phyloP scores from a whole-genome alignment of 2,797 vertebrate genomes.

The Pangasius macronema region DNA sequence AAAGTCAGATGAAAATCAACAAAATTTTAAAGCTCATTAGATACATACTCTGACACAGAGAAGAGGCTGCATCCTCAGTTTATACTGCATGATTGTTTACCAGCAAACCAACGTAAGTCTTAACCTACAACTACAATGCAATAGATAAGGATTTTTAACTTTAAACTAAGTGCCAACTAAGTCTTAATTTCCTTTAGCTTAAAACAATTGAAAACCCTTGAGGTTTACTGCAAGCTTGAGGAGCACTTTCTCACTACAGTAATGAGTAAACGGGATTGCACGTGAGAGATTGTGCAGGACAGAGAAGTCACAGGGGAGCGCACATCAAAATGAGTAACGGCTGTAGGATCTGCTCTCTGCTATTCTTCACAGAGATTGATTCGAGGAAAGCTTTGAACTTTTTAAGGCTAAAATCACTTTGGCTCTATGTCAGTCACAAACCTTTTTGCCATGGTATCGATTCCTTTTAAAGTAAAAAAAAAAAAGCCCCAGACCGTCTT shows the following conservation, averaged over 20 bases:
- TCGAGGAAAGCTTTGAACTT: background rate
- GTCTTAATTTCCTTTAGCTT: background rate
- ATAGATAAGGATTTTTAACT: slow-evolving; percentile 3
- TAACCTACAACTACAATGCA: background rate
- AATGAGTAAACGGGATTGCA: background rate
- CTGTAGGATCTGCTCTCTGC: slow-evolving; percentile 8
- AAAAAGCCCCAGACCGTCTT: background rate
- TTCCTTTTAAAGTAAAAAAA: background rate
- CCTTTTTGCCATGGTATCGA: background rate
- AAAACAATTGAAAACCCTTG: background rate
- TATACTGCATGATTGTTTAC: background rate
- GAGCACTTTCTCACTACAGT: background rate
- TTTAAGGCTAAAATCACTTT: background rate
- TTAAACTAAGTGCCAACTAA: background rate
- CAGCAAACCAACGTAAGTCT: background rate
- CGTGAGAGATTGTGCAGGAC: slow-evolving; percentile 11
- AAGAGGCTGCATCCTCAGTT: background rate
- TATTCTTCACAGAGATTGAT: background rate
- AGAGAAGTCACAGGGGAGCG: slow-evolving; percentile 1
- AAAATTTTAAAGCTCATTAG: background rate
- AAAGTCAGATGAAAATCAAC: background rate
- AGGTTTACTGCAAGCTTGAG: background rate
- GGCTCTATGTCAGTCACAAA: background rate
- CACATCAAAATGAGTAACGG: slow-evolving; percentile 13
- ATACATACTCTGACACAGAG: background rate